Percentiles rank a stretch among this genome's conserved stretches.
Conservation (phyloP, 2,113 vertebrate species). For the Solenodon paradoxus region DNA sequence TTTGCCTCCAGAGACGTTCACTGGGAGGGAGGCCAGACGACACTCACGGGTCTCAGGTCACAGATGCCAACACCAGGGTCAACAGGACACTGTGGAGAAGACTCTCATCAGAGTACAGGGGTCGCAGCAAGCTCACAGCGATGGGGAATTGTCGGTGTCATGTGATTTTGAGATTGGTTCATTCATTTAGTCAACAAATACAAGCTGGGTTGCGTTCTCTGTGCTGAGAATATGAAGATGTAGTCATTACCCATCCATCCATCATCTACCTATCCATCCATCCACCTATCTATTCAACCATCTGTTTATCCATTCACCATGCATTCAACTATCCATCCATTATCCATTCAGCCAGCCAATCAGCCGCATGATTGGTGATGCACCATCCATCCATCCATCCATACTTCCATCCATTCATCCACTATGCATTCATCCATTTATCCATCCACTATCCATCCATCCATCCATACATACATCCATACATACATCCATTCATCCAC, state of each 20-base stretch:
- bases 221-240: not conserved
- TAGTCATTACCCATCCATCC: too few relatives aligned
- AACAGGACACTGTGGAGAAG: not conserved
- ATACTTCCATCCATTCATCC: too few relatives aligned
- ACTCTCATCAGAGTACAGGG: not conserved
- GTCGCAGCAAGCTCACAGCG: not conserved
- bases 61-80: accelerated
- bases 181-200: not conserved
- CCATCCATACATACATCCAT: too few relatives aligned
- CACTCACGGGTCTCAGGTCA: not conserved
- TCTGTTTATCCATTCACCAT: too few relatives aligned
- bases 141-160: not conserved
- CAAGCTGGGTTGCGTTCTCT: not conserved
- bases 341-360: too few relatives aligned
- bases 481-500: not conserved
- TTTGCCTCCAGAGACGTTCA: not conserved
- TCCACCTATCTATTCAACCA: too few relatives aligned
- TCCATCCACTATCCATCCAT: too few relatives aligned
- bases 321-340: too few relatives aligned
- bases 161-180: not conserved
- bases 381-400: too few relatives aligned
- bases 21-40: not conserved
- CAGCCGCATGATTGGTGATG: too few relatives aligned
- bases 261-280: too few relatives aligned
- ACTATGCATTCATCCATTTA: too few relatives aligned